Evolutionary conservation across 2,888 invertebrate genomes (phyloP).

Genomic region (Andrena minutula): DNA sequence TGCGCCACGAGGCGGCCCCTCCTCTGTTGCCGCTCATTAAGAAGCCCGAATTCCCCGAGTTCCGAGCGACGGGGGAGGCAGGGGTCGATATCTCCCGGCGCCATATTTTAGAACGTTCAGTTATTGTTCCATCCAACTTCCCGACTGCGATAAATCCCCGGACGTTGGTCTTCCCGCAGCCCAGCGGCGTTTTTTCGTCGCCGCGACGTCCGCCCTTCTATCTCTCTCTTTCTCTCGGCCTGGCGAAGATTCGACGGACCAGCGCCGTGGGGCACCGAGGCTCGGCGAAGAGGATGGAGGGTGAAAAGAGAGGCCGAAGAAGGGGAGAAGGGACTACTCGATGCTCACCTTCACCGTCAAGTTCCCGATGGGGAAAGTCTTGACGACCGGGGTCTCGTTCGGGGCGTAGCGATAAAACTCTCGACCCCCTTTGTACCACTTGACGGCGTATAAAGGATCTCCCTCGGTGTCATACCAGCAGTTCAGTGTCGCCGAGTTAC

Average conservation of each 20-base stretch:
- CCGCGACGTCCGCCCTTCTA: neutral
- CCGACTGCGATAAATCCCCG: slow-evolving; percentile 64
- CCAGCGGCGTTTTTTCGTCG: slow-evolving; percentile 32
- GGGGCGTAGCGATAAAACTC: slow-evolving; percentile 84
- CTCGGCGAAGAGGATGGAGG: neutral
- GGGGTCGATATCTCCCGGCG: slow-evolving; percentile 45
- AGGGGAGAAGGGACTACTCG: neutral
- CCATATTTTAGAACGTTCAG: slow-evolving; percentile 63
- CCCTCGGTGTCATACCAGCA: slow-evolving; percentile 83
- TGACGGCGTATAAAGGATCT: slow-evolving; percentile 82
- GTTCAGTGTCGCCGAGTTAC: slow-evolving; percentile 80
- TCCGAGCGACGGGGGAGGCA: slow-evolving; percentile 27
- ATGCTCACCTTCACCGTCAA: slow-evolving; percentile 81
- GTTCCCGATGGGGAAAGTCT: slow-evolving; percentile 81
- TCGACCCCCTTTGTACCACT: slow-evolving; percentile 83
- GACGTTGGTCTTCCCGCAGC: slow-evolving; percentile 10
- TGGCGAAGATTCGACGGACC: neutral
- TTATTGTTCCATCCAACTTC: slow-evolving; percentile 67
- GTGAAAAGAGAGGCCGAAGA: neutral
- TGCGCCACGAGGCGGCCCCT: neutral
- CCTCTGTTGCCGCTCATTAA: slow-evolving; percentile 27
- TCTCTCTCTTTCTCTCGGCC: neutral
- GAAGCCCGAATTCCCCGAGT: slow-evolving; percentile 50
- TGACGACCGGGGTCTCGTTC: slow-evolving; percentile 80
- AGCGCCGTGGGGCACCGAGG: neutral